These are phyloP conservation scores for Sebastes miniatus DNA, from an alignment of 2,797 vertebrate genomes.

Conservation along the genomic window DNA sequence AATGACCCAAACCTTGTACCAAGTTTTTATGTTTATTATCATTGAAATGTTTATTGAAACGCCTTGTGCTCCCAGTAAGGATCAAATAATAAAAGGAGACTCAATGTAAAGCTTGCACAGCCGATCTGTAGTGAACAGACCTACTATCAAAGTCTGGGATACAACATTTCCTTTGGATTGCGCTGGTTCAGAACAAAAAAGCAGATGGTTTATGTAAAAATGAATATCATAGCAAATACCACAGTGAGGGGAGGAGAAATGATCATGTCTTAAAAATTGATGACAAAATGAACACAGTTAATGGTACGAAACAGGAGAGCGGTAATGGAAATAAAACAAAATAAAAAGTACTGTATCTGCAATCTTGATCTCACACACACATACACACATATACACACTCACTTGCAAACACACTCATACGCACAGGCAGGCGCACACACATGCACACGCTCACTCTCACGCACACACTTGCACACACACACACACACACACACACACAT, in stretches of 20 bases:
- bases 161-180: constrained; percentile 68
- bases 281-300: constrained; percentile 72
- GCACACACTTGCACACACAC: constrained; percentile 28
- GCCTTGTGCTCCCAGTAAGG: constrained; percentile 71
- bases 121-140: constrained; percentile 64
- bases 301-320: constrained; percentile 74
- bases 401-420: constrained; percentile 28
- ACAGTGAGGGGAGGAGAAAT: constrained; percentile 73
- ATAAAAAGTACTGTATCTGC: constrained; percentile 72
- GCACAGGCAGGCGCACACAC: constrained; percentile 30
- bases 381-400: constrained; percentile 22
- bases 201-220: constrained; percentile 80
- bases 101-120: constrained; percentile 73
- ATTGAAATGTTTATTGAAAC: constrained; percentile 78
- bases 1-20: constrained; percentile 32
- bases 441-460: constrained; percentile 27
- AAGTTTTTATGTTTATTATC: constrained; percentile 78
- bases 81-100: constrained; percentile 77
- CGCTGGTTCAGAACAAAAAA: constrained; percentile 71
- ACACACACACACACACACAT: constrained; percentile 21
- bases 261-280: constrained; percentile 73
- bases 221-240: constrained; percentile 78
- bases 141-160: constrained; percentile 68
- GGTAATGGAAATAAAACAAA: constrained; percentile 77
- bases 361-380: constrained; percentile 54